phyloP scores from a whole-genome alignment of 2,113 vertebrate genomes.

The Carlito syrichta region DNA sequence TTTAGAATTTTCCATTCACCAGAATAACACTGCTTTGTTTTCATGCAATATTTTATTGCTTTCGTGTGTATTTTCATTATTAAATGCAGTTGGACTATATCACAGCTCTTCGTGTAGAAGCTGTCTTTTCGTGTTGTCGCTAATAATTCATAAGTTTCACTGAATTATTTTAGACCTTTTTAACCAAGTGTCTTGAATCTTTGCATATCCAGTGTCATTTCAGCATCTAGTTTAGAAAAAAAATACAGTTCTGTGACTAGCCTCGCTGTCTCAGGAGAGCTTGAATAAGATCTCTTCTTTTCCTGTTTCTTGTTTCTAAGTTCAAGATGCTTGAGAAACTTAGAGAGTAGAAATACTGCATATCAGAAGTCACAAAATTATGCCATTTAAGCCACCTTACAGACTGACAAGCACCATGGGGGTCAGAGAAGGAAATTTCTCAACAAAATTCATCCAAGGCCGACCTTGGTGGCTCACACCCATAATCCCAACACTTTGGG shows the following conservation, averaged over 20 bases:
- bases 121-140: slow-evolving; percentile 48
- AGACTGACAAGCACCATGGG: not conserved
- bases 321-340: slow-evolving; percentile 28
- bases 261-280: not conserved
- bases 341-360: not conserved
- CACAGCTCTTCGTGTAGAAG: slow-evolving; percentile 52
- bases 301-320: not conserved
- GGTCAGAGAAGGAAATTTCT: not conserved
- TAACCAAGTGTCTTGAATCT: slow-evolving; percentile 57
- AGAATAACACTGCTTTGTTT: slow-evolving; percentile 51
- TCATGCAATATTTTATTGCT: slow-evolving; percentile 50
- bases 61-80: slow-evolving; percentile 64
- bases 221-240: slow-evolving; percentile 33
- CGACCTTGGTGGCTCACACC: too few species aligned
- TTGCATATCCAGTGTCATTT: slow-evolving; percentile 50
- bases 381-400: not conserved
- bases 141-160: slow-evolving; percentile 65
- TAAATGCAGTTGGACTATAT: slow-evolving; percentile 45
- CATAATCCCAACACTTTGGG: too few species aligned
- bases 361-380: not conserved
- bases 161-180: slow-evolving; percentile 55
- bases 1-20: slow-evolving; percentile 16
- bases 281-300: not conserved
- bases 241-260: not conserved
- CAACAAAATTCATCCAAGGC: not conserved